A percentile compares a stretch with the other conserved stretches of the same genome.
phyloP scores from a whole-genome alignment of 2,888 invertebrate genomes.

The Dasypolia templi region DNA sequence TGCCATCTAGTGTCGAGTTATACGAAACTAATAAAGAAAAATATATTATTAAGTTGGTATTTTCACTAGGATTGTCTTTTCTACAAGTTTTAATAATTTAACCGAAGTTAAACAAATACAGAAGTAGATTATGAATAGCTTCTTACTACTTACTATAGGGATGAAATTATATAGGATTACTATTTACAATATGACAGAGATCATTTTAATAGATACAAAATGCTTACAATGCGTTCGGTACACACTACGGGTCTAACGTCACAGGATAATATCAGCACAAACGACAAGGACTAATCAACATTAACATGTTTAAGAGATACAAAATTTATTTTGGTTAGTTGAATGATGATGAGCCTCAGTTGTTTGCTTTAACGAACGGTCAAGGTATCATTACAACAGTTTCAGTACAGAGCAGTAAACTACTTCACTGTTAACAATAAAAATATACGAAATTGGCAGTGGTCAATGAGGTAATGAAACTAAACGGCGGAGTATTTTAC shows the following conservation, averaged over 20 bases:
- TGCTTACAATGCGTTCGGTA: slow-evolving; percentile 62
- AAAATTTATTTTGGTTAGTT: slow-evolving; percentile 46
- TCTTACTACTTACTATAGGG: slow-evolving; percentile 63
- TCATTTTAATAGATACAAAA: slow-evolving; percentile 68
- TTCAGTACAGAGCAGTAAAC: slow-evolving; percentile 58
- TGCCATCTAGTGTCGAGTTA: slow-evolving; percentile 56
- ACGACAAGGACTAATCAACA: slow-evolving; percentile 55
- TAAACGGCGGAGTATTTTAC: slow-evolving; percentile 59
- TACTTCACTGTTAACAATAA: slow-evolving; percentile 54
- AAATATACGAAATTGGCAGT: slow-evolving; percentile 65
- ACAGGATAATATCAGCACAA: slow-evolving; percentile 47
- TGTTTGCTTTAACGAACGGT: slow-evolving; percentile 37
- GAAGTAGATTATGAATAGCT: slow-evolving; percentile 60
- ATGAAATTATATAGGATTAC: slow-evolving; percentile 64
- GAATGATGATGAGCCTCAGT: slow-evolving; percentile 51
- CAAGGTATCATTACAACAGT: slow-evolving; percentile 34
- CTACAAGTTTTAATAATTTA: slow-evolving; percentile 63
- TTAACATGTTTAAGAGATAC: slow-evolving; percentile 53
- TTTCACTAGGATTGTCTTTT: slow-evolving; percentile 68
- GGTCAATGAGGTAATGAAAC: slow-evolving; percentile 63
- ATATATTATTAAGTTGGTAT: slow-evolving; percentile 56
- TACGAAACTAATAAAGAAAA: slow-evolving; percentile 60
- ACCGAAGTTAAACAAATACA: slow-evolving; percentile 60
- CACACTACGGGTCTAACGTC: slow-evolving; percentile 54
- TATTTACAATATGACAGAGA: slow-evolving; percentile 71